These are phyloP conservation scores for Lasius platythorax DNA, from an alignment of 2,888 invertebrate genomes.

Conservation along the genomic window DNA sequence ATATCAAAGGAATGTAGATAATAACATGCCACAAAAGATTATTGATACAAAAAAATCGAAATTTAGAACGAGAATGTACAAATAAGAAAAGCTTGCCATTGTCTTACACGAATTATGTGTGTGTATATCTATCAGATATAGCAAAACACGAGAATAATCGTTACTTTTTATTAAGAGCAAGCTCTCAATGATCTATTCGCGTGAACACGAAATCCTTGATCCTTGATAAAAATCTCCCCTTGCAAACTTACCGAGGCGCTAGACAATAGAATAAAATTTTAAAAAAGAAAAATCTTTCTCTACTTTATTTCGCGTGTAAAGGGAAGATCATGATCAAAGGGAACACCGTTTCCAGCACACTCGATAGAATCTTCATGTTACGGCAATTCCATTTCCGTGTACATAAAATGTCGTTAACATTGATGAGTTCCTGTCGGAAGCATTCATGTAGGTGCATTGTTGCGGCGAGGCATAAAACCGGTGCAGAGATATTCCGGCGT, in stretches of 20 bases:
- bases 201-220: conserved; percentile 23
- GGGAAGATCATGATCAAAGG: conserved; percentile 50
- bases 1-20: not conserved
- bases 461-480: conserved; percentile 60
- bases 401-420: conserved; percentile 46
- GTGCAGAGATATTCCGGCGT: conserved; percentile 52
- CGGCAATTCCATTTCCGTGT: not conserved
- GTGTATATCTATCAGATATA: not conserved
- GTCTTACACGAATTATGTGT: not conserved
- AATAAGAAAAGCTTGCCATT: not conserved
- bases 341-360: conserved; percentile 22
- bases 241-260: not conserved
- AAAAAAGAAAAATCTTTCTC: not conserved
- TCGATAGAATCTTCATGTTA: not conserved
- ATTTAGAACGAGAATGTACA: not conserved
- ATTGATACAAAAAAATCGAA: not conserved
- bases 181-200: conserved; percentile 31
- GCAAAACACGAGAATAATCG: not conserved
- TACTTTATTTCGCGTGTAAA: not conserved
- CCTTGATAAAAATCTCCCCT: not conserved
- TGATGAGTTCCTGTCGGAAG: conserved; percentile 35
- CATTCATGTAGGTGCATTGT: conserved; percentile 55
- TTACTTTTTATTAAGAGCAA: conserved; percentile 21
- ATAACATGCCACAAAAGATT: not conserved
- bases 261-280: conserved; percentile 3